A percentile compares a stretch with the other conserved stretches of the same genome.
These are phyloP conservation scores for Pandemis cinnamomeana DNA, from an alignment of 2,888 invertebrate genomes.

Conservation along the genomic window DNA sequence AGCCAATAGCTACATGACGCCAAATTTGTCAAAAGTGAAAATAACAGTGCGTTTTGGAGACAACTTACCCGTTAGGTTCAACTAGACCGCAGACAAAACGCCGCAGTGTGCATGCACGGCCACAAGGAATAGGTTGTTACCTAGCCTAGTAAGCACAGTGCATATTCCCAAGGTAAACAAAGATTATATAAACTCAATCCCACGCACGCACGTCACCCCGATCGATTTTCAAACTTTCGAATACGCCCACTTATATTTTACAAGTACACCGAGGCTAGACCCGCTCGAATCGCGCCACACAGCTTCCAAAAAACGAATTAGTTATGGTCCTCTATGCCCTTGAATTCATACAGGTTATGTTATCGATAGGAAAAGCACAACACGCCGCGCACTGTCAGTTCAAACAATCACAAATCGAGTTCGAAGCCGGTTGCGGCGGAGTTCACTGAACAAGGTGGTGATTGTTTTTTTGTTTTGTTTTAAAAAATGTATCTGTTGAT, in stretches of 20 bases:
- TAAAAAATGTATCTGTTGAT: slow-evolving; percentile 50
- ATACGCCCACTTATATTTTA: slow-evolving; percentile 80
- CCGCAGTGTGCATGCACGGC: slow-evolving; percentile 29
- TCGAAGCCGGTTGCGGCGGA: slow-evolving; percentile 65
- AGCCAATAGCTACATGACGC: background rate
- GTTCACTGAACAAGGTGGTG: slow-evolving; percentile 55
- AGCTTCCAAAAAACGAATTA: slow-evolving; percentile 70
- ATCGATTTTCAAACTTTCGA: slow-evolving; percentile 84
- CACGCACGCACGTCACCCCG: slow-evolving; percentile 82
- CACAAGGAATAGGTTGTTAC: slow-evolving; percentile 56
- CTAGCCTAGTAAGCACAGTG: slow-evolving; percentile 69
- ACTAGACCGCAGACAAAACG: slow-evolving; percentile 35
- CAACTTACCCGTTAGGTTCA: slow-evolving; percentile 47
- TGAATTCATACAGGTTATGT: slow-evolving; percentile 83
- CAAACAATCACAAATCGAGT: slow-evolving; percentile 81
- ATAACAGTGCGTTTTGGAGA: background rate
- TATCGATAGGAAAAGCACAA: slow-evolving; percentile 81
- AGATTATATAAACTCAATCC: slow-evolving; percentile 84
- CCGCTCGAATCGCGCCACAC: slow-evolving; percentile 65
- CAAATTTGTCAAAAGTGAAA: background rate
- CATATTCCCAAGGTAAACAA: slow-evolving; percentile 84
- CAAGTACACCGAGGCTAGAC: slow-evolving; percentile 65
- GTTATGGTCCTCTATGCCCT: slow-evolving; percentile 71
- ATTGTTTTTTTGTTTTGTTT: slow-evolving; percentile 55
- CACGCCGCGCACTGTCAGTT: slow-evolving; percentile 83